Evolutionary conservation across 1,140 invertebrate species (phyloP).

Genomic region (Diachasma alloeum): DNA sequence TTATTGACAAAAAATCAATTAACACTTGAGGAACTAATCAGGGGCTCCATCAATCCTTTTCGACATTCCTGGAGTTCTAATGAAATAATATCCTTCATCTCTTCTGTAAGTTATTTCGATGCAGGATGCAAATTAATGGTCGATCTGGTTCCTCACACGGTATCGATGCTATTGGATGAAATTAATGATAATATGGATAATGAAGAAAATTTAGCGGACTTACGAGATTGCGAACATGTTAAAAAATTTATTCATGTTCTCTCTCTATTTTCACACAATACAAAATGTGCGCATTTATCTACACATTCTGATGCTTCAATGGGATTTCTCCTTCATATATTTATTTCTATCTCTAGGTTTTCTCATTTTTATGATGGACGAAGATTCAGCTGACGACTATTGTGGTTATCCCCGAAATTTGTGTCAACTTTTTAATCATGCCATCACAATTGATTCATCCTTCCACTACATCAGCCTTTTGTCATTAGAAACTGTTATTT

Average conservation of each 20-base stretch:
- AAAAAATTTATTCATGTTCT: conserved; percentile 54
- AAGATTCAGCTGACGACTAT: conserved; percentile 39
- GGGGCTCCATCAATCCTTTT: conserved; percentile 53
- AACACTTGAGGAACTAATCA: conserved; percentile 56
- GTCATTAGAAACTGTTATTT: conserved; percentile 50
- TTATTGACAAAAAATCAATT: conserved; percentile 45
- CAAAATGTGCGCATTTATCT: conserved; percentile 51
- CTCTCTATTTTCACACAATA: conserved; percentile 55
- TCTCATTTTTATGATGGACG: conserved; percentile 49
- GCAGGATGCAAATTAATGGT: conserved; percentile 45
- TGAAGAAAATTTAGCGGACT: conserved; percentile 51
- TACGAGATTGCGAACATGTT: conserved; percentile 49
- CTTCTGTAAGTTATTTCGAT: conserved; percentile 49
- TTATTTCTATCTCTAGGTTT: conserved; percentile 46
- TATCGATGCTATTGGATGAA: conserved; percentile 55
- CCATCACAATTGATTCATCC: conserved; percentile 46
- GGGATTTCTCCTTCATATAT: background rate
- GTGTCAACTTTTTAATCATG: conserved; percentile 48
- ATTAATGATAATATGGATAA: conserved; percentile 49
- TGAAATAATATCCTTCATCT: conserved; percentile 52
- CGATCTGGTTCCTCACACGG: conserved; percentile 51
- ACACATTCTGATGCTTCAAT: background rate
- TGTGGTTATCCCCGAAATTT: conserved; percentile 49
- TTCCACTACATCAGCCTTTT: conserved; percentile 58
- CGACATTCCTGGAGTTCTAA: conserved; percentile 53